phyloP scores from a whole-genome alignment of 2,797 vertebrate species.

The Chanos chanos region DNA sequence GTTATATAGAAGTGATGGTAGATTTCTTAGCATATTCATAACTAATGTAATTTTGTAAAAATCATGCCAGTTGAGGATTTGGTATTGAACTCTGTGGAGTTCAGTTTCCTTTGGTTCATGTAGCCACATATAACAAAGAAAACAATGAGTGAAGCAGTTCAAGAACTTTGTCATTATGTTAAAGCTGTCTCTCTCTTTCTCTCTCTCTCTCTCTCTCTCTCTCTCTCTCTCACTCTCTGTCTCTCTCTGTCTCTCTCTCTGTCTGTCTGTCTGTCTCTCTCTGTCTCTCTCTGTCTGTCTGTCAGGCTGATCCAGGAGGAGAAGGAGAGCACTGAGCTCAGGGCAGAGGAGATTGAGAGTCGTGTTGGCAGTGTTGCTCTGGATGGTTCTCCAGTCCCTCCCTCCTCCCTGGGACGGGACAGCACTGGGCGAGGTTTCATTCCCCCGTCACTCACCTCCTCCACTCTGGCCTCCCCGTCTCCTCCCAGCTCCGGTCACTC shows the following conservation, averaged over 20 bases:
- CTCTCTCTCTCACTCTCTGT: background rate
- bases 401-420: slow-evolving; percentile 72
- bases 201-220: background rate
- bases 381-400: slow-evolving; percentile 70
- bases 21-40: too few relatives aligned
- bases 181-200: background rate
- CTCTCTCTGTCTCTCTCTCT: background rate
- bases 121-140: too few relatives aligned
- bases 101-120: too few relatives aligned
- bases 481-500: slow-evolving; percentile 86
- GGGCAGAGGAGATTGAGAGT: slow-evolving; percentile 85
- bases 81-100: too few relatives aligned
- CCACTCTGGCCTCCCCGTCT: slow-evolving; percentile 84
- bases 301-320: slow-evolving; percentile 86
- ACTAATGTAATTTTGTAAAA: too few relatives aligned
- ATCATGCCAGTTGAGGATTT: too few relatives aligned
- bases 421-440: slow-evolving; percentile 75
- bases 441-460: slow-evolving; percentile 82
- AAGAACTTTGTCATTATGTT: too few relatives aligned
- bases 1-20: too few relatives aligned
- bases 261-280: background rate
- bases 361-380: slow-evolving; percentile 81
- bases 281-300: background rate
- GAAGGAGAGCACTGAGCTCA: slow-evolving; percentile 85
- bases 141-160: too few relatives aligned